Conservation (phyloP, 2,113 vertebrate genomes). For the Anarrhichthys ocellatus region DNA sequence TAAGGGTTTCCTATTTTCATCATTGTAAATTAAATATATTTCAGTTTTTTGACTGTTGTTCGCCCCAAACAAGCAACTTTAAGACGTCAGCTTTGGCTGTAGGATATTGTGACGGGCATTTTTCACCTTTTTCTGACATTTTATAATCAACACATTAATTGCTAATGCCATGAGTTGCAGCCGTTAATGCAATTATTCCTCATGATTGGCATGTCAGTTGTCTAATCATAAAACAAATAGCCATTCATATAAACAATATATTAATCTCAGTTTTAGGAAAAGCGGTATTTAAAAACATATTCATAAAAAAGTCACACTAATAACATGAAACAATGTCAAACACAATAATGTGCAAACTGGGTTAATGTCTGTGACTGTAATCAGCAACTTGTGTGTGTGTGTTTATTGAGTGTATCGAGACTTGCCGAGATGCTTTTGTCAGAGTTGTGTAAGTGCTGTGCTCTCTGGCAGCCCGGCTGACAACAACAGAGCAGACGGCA, state of each 20-base stretch:
- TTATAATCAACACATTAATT: background rate
- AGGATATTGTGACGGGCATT: background rate
- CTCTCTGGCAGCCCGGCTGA: conserved; percentile 47
- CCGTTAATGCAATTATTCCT: background rate
- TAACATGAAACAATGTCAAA: no score
- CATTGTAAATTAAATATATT: background rate
- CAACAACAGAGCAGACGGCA: conserved; percentile 58
- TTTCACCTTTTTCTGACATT: background rate
- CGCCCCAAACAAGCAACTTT: background rate
- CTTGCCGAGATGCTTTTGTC: conserved; percentile 32
- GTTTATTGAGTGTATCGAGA: conserved; percentile 22
- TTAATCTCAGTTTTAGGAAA: background rate
- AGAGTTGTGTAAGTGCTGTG: conserved; percentile 46
- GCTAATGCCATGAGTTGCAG: background rate
- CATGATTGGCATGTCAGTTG: background rate
- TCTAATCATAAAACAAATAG: background rate
- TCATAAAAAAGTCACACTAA: background rate
- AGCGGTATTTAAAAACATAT: background rate
- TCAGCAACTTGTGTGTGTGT: background rate
- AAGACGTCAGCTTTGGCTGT: background rate
- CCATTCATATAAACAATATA: background rate
- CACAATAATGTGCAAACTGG: background rate
- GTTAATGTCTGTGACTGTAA: background rate
- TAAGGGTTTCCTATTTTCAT: background rate
- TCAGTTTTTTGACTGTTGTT: background rate